These are phyloP conservation scores for Xerus rutilus DNA, from an alignment of 2,797 vertebrate genomes.

Conservation along the genomic window DNA sequence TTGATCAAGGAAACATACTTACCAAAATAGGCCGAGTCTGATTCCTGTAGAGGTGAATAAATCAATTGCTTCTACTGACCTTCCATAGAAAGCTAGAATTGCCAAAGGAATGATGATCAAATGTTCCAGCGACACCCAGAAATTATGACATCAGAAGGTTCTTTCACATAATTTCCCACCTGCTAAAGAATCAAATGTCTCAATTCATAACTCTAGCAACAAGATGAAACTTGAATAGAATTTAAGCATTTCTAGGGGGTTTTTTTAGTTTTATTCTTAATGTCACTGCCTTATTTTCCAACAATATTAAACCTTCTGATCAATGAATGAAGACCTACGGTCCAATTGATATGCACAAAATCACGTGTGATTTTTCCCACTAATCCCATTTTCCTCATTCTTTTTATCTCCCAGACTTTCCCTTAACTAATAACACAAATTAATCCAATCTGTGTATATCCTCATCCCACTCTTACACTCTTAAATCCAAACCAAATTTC, in stretches of 20 bases:
- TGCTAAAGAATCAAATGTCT: slow-evolving; percentile 65
- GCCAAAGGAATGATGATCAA: slow-evolving; percentile 73
- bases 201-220: slow-evolving; percentile 29
- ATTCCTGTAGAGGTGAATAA: slow-evolving; percentile 78
- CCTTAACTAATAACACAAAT: background rate
- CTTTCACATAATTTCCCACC: slow-evolving; percentile 79
- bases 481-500: background rate
- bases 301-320: slow-evolving; percentile 8
- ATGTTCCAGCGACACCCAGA: slow-evolving; percentile 74
- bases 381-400: slow-evolving; percentile 1
- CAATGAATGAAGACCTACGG: background rate
- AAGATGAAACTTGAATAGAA: background rate
- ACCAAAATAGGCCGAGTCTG: slow-evolving; percentile 79
- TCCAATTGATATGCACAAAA: slow-evolving; percentile 11
- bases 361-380: background rate
- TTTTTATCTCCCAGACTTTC: slow-evolving; percentile 2
- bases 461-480: background rate
- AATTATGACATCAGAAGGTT: slow-evolving; percentile 82
- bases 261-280: slow-evolving; percentile 30
- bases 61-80: slow-evolving; percentile 75
- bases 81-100: slow-evolving; percentile 75
- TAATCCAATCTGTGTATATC: background rate
- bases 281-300: background rate
- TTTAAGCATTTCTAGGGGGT: background rate
- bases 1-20: slow-evolving; percentile 69